Evolutionary conservation across 2,888 invertebrate species (phyloP).

Genomic region (Notodonta dromedarius): DNA sequence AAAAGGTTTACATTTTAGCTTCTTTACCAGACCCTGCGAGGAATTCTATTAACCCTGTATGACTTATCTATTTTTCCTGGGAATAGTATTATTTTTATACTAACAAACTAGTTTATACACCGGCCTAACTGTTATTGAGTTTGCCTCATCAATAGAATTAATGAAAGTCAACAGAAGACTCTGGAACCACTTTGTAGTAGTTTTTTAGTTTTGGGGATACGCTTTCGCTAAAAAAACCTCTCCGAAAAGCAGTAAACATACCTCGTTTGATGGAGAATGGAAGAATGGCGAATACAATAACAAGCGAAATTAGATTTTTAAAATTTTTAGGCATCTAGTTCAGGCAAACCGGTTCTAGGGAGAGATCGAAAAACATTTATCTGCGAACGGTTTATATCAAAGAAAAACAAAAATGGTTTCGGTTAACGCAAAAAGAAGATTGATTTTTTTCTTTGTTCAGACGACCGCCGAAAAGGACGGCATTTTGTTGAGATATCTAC

Average conservation of each 20-base stretch:
- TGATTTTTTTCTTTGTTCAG: background rate
- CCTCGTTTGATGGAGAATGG: background rate
- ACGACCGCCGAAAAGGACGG: background rate
- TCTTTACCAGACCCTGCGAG: no score
- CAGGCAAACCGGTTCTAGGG: background rate
- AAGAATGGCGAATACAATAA: background rate
- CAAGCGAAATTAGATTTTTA: slow-evolving; percentile 1
- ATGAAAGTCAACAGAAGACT: no score
- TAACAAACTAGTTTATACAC: no score
- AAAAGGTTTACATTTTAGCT: no score
- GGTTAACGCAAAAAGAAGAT: background rate
- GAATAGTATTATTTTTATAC: no score
- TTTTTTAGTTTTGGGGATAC: no score
- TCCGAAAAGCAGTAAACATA: background rate
- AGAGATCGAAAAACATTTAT: slow-evolving; percentile 2
- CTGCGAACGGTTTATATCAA: background rate
- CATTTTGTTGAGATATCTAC: background rate
- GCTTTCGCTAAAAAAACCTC: no score
- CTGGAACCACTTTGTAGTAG: no score
- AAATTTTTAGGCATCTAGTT: slow-evolving; percentile 3
- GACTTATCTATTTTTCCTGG: no score
- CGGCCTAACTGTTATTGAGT: no score
- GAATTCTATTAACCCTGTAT: no score
- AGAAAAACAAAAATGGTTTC: background rate
- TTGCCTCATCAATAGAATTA: no score